These are phyloP conservation scores for Vulpes lagopus DNA, from an alignment of 2,113 vertebrate species.

Conservation along the genomic window DNA sequence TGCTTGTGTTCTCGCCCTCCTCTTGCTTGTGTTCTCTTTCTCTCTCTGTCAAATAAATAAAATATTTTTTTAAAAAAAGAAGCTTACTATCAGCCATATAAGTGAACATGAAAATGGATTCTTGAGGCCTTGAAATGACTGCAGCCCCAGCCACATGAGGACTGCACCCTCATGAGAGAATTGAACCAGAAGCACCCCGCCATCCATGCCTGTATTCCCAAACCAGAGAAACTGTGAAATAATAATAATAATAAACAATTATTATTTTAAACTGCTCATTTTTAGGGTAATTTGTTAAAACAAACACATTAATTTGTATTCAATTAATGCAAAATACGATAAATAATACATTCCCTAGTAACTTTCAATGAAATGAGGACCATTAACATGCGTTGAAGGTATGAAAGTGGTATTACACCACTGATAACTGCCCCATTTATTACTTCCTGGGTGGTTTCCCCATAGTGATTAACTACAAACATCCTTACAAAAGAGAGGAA, in stretches of 20 bases:
- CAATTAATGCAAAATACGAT: not conserved
- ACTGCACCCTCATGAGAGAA: not conserved
- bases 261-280: conserved; percentile 2
- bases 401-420: not conserved
- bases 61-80: no score
- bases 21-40: no score
- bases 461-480: not conserved
- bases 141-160: not conserved
- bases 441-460: not conserved
- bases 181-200: not conserved
- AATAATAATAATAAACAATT: conserved; percentile 17
- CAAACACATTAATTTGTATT: no score
- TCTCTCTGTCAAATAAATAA: no score
- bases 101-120: not conserved
- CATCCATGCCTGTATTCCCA: not conserved
- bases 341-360: not conserved
- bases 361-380: not conserved
- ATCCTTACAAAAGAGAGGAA: not conserved
- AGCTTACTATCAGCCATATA: not conserved
- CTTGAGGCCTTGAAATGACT: not conserved
- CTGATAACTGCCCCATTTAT: not conserved
- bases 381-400: not conserved
- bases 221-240: not conserved
- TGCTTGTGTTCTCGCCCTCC: no score
- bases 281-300: not conserved